phyloP scores from a whole-genome alignment of 2,888 invertebrate species.

The Crematogaster levior region DNA sequence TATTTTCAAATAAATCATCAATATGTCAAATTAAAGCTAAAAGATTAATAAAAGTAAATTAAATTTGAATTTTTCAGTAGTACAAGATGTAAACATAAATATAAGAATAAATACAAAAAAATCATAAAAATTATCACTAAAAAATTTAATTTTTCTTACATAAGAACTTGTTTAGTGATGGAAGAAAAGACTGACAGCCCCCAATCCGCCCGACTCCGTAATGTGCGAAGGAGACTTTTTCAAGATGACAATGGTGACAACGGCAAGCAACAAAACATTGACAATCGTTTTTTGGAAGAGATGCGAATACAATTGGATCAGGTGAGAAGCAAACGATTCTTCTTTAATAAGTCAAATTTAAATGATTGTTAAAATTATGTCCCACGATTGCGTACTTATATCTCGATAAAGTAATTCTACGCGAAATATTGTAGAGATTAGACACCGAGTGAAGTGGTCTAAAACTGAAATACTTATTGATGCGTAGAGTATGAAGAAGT shows the following conservation, averaged over 20 bases:
- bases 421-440: not conserved
- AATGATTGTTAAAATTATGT: not conserved
- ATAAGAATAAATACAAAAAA: not conserved
- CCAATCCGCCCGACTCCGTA: constrained; percentile 69
- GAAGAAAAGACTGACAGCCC: constrained; percentile 77
- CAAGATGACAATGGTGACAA: constrained; percentile 77
- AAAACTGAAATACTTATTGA: constrained; percentile 19
- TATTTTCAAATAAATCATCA: not conserved
- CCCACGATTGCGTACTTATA: not conserved
- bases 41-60: not conserved
- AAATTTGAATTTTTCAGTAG: not conserved
- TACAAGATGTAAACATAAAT: not conserved
- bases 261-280: constrained; percentile 64
- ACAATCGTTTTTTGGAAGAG: constrained; percentile 77
- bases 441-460: not conserved
- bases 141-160: not conserved
- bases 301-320: constrained; percentile 70
- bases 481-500: constrained; percentile 84
- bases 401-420: constrained; percentile 8
- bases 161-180: constrained; percentile 82
- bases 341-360: not conserved
- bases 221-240: constrained; percentile 85
- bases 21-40: not conserved
- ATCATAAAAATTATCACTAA: not conserved
- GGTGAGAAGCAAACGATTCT: constrained; percentile 66